Evolutionary conservation across 2,888 invertebrate genomes (phyloP), one percentile per base, ranked within the genome.

Genomic region (Tortricodes alternella): DNA sequence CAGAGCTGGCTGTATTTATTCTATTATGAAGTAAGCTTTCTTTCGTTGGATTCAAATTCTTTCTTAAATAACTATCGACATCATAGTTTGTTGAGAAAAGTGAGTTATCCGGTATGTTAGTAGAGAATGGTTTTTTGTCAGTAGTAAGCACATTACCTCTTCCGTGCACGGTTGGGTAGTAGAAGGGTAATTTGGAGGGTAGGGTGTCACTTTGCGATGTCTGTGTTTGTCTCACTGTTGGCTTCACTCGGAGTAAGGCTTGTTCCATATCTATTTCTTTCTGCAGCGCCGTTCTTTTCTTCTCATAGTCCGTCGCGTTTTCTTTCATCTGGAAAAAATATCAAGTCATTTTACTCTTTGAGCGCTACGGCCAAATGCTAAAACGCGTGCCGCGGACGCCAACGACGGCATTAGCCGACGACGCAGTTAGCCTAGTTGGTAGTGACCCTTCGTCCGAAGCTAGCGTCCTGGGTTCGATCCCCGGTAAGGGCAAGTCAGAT

Each of bases 51-150:
- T 89, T 89, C 0, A 90, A 59, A 52, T 90, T 89, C 46, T 70
- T 81, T 53, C 89, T 73, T 2, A 90, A 55, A 56, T 90, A 90
- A 1, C 70, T 80, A 15, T 91, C 88, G 0, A 90, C 85, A 51
- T 89, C 89, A 34, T 89, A 89, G 29, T 85, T 85, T 0, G 74
- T 71, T 8, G 86, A 82, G 56, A 89, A 89, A 3, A 87, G 71
- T 0, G 87, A 84, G 39, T 74, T 83, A 1, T 88, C 85, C 0
- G 92, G 89, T 58, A 92, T 86, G 62, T 92, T 92, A 2, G 81
- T 80, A 0, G 90, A 87, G 61, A 81, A 87, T 0, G 83, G 77
- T 59, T 76, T 78, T 46, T 78, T 71, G 21, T 65, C 61, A 7
- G 41, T 46, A 53, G 60, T 64, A 63, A 43, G 23, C 55, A 27